A percentile compares a stretch with the other conserved stretches of the same genome.
phyloP scores from a whole-genome alignment of 53 echinoderm and acorn worm genomes.

The Echinometra lucunter region DNA sequence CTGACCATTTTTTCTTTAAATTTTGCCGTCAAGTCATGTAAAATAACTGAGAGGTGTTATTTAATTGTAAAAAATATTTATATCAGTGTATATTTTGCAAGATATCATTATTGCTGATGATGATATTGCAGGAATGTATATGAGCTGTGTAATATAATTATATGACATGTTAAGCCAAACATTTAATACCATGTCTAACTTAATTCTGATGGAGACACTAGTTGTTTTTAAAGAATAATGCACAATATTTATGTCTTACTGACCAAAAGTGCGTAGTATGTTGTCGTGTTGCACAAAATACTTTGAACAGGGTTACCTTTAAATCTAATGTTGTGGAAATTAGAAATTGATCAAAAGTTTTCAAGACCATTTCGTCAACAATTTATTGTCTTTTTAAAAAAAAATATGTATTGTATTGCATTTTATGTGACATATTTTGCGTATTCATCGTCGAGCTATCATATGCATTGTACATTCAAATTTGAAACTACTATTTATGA shows the following conservation, averaged over 20 bases:
- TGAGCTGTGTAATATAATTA: slow-evolving; percentile 1
- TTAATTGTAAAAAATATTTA: background rate
- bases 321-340: background rate
- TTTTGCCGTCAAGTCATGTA: background rate
- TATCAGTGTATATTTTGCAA: slow-evolving; percentile 11
- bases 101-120: background rate
- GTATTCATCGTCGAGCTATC: background rate
- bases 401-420: background rate
- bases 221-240: background rate
- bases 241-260: slow-evolving; percentile 1
- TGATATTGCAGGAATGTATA: slow-evolving; percentile 35
- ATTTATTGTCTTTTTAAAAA: background rate
- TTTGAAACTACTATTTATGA: background rate
- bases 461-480: background rate
- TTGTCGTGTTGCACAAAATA: slow-evolving; percentile 22
- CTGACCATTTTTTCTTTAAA: no score
- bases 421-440: background rate
- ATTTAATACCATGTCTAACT: background rate
- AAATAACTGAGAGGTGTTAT: background rate
- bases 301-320: slow-evolving; percentile 4
- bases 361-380: background rate
- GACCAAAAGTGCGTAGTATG: background rate
- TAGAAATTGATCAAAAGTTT: background rate
- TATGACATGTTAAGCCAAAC: background rate
- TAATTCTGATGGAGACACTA: background rate